Percentiles rank a stretch among this genome's conserved stretches.
phyloP scores from a whole-genome alignment of 2,888 invertebrate species.

The Euplagia quadripunctaria region DNA sequence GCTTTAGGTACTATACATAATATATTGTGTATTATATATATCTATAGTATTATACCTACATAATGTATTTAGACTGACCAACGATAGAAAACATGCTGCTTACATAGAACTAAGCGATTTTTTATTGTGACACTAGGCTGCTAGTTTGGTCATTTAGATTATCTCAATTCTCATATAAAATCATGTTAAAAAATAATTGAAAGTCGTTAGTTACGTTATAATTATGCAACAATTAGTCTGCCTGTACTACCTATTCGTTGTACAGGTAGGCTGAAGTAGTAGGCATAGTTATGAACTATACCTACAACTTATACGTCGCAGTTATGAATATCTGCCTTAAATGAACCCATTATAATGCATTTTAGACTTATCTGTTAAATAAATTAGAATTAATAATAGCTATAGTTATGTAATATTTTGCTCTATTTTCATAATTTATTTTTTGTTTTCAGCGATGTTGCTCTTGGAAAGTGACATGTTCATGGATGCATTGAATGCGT shows the following conservation, averaged over 20 bases:
- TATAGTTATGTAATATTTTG: not conserved
- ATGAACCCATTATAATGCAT: constrained; percentile 46
- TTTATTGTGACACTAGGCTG: not conserved
- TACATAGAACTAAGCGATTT: not conserved
- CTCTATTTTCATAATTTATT: constrained; percentile 27
- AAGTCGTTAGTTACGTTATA: no score
- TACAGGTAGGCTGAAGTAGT: not conserved
- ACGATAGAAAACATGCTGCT: not conserved
- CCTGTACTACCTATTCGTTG: not conserved
- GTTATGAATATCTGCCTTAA: not conserved
- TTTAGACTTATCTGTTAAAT: constrained; percentile 34
- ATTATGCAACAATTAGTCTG: not conserved
- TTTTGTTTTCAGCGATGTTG: constrained; percentile 89
- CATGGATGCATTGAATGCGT: constrained; percentile 95
- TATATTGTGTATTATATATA: no score
- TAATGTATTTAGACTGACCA: not conserved
- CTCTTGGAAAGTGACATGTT: constrained; percentile 97
- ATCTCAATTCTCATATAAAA: no score
- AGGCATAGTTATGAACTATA: not conserved
- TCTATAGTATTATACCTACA: not conserved
- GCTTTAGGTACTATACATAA: no score
- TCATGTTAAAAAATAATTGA: no score
- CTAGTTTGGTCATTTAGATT: no score
- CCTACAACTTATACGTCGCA: no score
- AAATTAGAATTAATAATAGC: not conserved